Evolutionary conservation across 1,140 invertebrate species (phyloP), one percentile per base, ranked within the genome.

Genomic region (Camponotus floridanus): DNA sequence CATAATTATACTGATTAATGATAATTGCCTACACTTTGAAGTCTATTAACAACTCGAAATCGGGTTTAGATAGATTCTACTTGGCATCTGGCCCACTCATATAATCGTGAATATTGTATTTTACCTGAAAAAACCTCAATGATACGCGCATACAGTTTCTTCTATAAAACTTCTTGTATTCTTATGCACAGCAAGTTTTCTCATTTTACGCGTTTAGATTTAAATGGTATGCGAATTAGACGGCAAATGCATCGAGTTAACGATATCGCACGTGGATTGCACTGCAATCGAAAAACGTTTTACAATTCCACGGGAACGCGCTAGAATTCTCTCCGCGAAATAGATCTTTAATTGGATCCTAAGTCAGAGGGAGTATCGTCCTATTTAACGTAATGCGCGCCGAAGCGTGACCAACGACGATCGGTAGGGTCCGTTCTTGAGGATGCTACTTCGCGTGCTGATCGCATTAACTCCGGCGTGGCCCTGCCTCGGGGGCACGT

Each of bases 401-500:
- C 48, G 84, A 65, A 71, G 71, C 71, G 78, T 76, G 55, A 74
- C 31, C 76, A 68, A 33, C 68, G 57, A 87, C 55, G 68, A 71
- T 61, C 51, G 61, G 68, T 55, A 45, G 68, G 68, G 36, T 79
- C 71, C 79, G 67, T 31, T 86, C 79, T 76, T 78, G 67, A 65
- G 65, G 45, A 79, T 67, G 70, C 65, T 90, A 89, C 84, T 89
- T 91, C 76, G 87, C 84, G 89, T 73, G 80, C 83, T 81, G 87
- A 91, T 92, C 91, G 88, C 86, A 92, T 92, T 91, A 92, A 91
- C 91, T 90, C 57, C 89, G 67, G 55, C 71, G 65, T 87, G 88
- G 76, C 83, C 68, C 84, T 76, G 36, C 74, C 91, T 57, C 70
- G 64, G 42, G 76, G 88, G 85, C 91, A 92, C 91, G 90, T 92